Evolutionary conservation across 2,888 invertebrate species (phyloP).

Genomic region (Sympetrum striolatum): DNA sequence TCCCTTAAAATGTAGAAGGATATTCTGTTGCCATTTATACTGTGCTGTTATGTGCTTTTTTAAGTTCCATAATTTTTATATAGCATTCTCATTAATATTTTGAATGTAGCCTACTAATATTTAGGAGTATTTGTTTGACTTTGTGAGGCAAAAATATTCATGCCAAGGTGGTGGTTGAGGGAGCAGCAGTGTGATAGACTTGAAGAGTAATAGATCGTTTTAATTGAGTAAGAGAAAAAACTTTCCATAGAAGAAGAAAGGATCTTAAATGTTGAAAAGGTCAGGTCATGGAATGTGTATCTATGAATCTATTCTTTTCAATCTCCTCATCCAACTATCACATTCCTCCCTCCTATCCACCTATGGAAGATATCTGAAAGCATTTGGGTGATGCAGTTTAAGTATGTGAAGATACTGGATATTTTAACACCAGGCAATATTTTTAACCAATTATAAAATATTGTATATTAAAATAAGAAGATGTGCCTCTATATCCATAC

Average conservation of each 20-base stretch:
- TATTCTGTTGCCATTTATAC: not conserved
- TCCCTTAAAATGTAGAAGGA: not conserved
- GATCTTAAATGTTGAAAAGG: conserved; percentile 7
- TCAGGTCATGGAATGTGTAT: conserved; percentile 20
- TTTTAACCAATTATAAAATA: too few relatives aligned
- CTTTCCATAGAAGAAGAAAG: not conserved
- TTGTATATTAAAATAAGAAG: too few relatives aligned
- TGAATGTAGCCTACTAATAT: conserved; percentile 7
- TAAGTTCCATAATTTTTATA: not conserved
- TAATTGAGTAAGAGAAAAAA: not conserved
- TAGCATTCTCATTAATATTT: conserved; percentile 19
- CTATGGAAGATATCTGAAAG: not conserved
- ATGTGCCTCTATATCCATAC: too few relatives aligned
- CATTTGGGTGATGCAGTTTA: too few relatives aligned
- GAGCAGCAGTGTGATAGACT: not conserved
- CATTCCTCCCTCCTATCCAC: not conserved
- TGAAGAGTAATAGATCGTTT: not conserved
- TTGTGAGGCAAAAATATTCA: not conserved
- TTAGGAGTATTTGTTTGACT: not conserved
- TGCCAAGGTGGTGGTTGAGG: conserved; percentile 17
- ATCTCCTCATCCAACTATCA: not conserved
- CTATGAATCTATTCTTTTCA: not conserved
- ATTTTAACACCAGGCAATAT: too few relatives aligned
- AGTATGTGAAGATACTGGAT: too few relatives aligned
- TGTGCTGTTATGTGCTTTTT: conserved; percentile 24